Evolutionary conservation across 2,113 vertebrate species (phyloP).

Genomic region (Crypturellus undulatus): DNA sequence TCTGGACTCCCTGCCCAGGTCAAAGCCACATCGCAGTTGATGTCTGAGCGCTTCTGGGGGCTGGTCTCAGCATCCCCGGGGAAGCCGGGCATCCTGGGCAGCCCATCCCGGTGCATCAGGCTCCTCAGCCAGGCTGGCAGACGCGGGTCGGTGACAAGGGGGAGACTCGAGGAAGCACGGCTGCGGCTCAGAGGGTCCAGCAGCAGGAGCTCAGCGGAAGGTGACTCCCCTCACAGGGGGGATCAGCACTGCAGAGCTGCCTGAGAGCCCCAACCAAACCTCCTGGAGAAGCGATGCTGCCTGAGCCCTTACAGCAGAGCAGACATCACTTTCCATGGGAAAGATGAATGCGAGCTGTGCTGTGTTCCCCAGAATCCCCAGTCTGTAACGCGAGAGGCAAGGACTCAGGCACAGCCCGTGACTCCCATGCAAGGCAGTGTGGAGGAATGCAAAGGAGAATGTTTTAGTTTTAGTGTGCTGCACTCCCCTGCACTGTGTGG

Average conservation of each 20-base stretch:
- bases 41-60: no score
- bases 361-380: neutral
- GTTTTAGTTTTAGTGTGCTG: neutral
- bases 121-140: no score
- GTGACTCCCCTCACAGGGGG: neutral
- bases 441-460: neutral
- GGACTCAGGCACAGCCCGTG: neutral
- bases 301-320: neutral
- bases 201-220: no score
- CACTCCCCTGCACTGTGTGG: neutral
- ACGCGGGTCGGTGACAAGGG: neutral
- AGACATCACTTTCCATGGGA: neutral
- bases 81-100: no score
- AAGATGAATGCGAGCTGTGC: neutral
- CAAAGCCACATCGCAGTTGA: rapidly evolving
- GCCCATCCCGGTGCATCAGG: no score
- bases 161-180: neutral
- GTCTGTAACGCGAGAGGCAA: neutral
- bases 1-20: rapidly evolving
- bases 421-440: neutral
- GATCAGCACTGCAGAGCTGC: neutral
- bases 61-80: no score
- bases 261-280: neutral
- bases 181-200: no score
- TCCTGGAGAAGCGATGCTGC: no score